A percentile compares a stretch with the other conserved stretches of the same genome.
Evolutionary conservation across 2,113 vertebrate genomes (phyloP).

Genomic region (Dolichallabes microphthalmus): DNA sequence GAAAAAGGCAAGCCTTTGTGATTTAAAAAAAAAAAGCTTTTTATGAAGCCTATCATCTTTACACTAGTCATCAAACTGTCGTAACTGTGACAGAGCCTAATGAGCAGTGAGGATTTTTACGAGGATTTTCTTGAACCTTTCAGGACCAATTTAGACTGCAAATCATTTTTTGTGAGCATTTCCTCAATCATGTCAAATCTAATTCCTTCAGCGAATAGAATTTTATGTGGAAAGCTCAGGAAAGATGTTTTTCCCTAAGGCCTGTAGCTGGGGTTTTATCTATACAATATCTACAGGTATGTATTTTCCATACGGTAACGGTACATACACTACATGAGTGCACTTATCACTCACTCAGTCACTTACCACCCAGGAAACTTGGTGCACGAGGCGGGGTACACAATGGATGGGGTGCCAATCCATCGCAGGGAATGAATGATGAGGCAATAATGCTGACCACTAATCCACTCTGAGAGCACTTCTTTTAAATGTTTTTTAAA

Average conservation of each 20-base stretch:
- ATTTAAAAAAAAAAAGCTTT: conserved; percentile 1
- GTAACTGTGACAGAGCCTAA: conserved; percentile 4
- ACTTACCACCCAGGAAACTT: no score
- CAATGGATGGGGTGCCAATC: no score
- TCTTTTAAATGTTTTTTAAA: no score
- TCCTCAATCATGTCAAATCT: background rate
- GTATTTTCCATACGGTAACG: no score
- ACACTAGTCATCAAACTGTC: conserved; percentile 10
- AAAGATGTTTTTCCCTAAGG: background rate
- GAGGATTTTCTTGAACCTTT: conserved; percentile 3
- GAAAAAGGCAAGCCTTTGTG: background rate
- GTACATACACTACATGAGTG: no score
- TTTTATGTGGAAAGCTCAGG: background rate
- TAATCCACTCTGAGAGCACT: no score
- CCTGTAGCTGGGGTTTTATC: background rate
- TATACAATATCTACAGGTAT: background rate
- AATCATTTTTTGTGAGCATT: background rate
- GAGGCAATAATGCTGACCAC: no score
- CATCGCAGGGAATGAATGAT: no score
- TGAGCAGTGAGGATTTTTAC: conserved; percentile 19
- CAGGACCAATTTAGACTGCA: background rate
- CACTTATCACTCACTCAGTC: no score
- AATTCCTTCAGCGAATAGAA: background rate
- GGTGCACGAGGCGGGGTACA: no score
- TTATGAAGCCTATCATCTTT: conserved; percentile 15